Evolutionary conservation across 2,797 vertebrate genomes (phyloP).

Genomic region (Myiothlypis chrysogaster): DNA sequence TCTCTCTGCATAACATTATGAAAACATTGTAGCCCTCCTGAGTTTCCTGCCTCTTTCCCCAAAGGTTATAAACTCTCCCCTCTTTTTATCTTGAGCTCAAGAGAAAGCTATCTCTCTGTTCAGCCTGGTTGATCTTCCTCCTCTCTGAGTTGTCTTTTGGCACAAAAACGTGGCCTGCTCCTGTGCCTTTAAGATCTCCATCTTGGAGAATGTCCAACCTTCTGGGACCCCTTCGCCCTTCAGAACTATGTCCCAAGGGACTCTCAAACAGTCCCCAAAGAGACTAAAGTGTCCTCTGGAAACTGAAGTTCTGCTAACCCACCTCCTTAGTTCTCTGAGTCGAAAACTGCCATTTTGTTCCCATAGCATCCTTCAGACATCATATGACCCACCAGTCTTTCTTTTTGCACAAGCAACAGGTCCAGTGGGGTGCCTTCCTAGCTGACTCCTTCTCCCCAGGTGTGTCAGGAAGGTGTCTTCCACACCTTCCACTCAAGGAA

Average conservation of each 20-base stretch:
- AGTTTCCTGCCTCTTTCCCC: background rate
- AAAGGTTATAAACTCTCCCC: background rate
- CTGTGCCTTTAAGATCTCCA: background rate
- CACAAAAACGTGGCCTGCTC: rapidly evolving
- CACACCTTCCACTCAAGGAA: background rate
- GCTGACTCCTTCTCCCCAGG: background rate
- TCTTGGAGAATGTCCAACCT: background rate
- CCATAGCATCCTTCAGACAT: background rate
- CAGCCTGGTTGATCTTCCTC: background rate
- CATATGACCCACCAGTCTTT: background rate
- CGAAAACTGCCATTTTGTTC: background rate
- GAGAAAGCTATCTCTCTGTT: background rate
- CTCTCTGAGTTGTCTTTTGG: background rate
- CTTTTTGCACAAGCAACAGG: background rate
- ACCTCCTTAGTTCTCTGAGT: background rate
- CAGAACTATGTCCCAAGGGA: background rate
- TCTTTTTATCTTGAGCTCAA: background rate
- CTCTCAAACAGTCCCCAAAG: background rate
- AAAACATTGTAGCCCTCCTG: background rate
- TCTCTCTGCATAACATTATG: background rate
- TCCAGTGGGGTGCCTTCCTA: background rate
- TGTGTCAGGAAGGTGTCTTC: background rate
- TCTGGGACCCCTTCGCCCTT: background rate
- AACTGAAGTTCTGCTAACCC: background rate
- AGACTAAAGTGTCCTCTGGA: background rate